A percentile compares a stretch with the other conserved stretches of the same genome.
Evolutionary conservation across 2,888 invertebrate genomes (phyloP).

Genomic region (Pandemis heparana): DNA sequence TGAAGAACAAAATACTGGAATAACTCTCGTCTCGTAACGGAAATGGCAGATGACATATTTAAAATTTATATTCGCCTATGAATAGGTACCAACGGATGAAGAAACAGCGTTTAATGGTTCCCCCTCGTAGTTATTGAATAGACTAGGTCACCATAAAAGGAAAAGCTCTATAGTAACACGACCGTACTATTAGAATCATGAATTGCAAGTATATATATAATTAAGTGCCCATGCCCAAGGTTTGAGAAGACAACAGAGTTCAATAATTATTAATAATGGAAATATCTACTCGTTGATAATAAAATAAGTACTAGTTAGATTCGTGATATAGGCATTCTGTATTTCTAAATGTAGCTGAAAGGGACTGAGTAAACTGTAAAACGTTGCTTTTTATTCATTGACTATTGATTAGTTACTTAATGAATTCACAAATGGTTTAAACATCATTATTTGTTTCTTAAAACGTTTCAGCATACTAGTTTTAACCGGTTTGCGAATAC

Average conservation of each 20-base stretch:
- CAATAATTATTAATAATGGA: too few relatives aligned
- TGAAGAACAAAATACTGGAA: not conserved
- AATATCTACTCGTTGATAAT: too few relatives aligned
- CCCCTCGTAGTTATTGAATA: not conserved
- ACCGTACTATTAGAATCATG: not conserved
- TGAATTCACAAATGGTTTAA: not conserved
- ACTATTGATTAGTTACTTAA: too few relatives aligned
- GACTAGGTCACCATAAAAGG: not conserved
- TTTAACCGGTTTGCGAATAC: not conserved
- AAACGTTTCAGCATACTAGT: not conserved
- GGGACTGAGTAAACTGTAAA: too few relatives aligned
- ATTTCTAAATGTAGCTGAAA: too few relatives aligned
- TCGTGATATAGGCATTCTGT: too few relatives aligned
- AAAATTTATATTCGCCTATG: not conserved
- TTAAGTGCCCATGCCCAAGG: not conserved
- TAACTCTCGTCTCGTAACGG: not conserved
- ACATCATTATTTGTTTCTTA: not conserved
- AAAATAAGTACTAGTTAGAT: too few relatives aligned
- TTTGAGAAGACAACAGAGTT: too few relatives aligned
- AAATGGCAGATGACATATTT: constrained; percentile 1
- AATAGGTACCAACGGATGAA: not conserved
- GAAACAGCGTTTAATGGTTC: too few relatives aligned
- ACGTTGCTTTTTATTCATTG: too few relatives aligned
- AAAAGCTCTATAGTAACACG: not conserved
- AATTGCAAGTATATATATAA: not conserved